A percentile compares a stretch with the other conserved stretches of the same genome.
Conservation (phyloP, 1,140 invertebrate species). For the Drosophila melanogaster region Release_6_plus_ISO1_MT NT_033779.5:4704001-4704500, state of each 20-base stretch:
- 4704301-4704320: not conserved
- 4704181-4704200: constrained; percentile 16
- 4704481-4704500: constrained; percentile 23
- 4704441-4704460: constrained; percentile 4
- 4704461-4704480: not conserved
- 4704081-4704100: constrained; percentile 43
- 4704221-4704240: constrained; percentile 1
- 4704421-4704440: not conserved
- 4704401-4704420: not conserved
- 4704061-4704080: constrained; percentile 39
- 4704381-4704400: constrained; percentile 12
- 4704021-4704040: constrained; percentile 50
- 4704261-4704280: not conserved
- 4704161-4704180: not conserved
- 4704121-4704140: constrained; percentile 21
- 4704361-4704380: not conserved
- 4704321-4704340: not conserved
- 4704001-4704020: constrained; percentile 12
- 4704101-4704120: constrained; percentile 17
- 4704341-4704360: not conserved
- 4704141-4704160: not conserved
- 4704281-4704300: not conserved
- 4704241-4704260: not conserved
- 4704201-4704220: constrained; percentile 47
- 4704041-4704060: constrained; percentile 33